Evolutionary conservation across 2,888 invertebrate species (phyloP), one percentile per base, ranked within the genome.

Genomic region (Sminthurinus aureus): DNA sequence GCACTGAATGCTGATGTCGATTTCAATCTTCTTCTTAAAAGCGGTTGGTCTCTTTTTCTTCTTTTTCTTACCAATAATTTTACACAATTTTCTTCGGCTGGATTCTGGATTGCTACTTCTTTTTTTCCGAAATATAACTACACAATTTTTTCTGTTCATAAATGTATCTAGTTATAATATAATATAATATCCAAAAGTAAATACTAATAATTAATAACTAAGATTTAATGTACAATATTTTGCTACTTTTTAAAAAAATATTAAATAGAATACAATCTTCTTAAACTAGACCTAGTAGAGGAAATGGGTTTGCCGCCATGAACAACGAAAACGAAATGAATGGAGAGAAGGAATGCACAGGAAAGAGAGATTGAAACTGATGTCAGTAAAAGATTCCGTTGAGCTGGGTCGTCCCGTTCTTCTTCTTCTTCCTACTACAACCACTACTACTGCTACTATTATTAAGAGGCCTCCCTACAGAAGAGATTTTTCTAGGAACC

Each of bases 401-500:
- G 74, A 66, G 79, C 51, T 67, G 73, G 50, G 38, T 75, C 83
- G 81, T 75, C 74, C 81, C 38, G 38, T 38, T 38, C 38, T 38
- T 38, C 38, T 38, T 38, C 38, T 1, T 38, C 38, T 38, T 38
- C 38, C 6, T 38, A 1, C 38, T 38, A 38, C 38, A 4, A 38
- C 38, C 6, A 38, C 38, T 38, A 38, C 38, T 38, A 38, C 6
- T 73, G 66, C 50, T 74, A 75, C 66, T 64, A 75, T 73, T 74
- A 79, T 73, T 50, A 83, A 78, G 83, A 83, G 69, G 78, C 79
- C 74, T 79, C 83, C 83, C 79, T 74, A 79, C 75, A 74, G 79
- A 73, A 75, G 79, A 79, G 83, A 83, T 84, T 84, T 84, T 81
- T 84, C 84, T 77, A 77, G 78, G 78, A 84, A 84, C 84, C 78